phyloP scores from a whole-genome alignment of 2,888 invertebrate genomes.

The Drosophila affinis region DNA sequence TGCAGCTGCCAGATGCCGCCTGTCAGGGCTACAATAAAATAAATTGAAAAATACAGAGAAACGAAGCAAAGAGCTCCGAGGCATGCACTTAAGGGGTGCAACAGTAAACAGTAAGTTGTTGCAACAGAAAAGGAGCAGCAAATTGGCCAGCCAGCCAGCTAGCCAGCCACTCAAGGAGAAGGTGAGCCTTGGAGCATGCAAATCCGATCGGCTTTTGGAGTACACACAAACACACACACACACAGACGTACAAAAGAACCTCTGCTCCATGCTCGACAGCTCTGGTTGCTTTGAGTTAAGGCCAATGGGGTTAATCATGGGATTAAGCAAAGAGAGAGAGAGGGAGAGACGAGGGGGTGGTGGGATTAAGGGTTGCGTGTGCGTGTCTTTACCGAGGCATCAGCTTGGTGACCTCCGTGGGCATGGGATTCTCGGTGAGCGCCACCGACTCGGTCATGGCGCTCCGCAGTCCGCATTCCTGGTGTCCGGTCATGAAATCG shows the following conservation, averaged over 20 bases:
- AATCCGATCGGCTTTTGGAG: conserved; percentile 32
- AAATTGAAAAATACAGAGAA: background rate
- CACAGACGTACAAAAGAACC: background rate
- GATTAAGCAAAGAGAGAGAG: too few relatives aligned
- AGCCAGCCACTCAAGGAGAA: conserved; percentile 30
- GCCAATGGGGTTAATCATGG: too few relatives aligned
- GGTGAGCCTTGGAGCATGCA: conserved; percentile 46
- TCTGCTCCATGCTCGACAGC: too few relatives aligned
- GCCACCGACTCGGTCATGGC: conserved; percentile 81
- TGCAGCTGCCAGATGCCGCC: background rate
- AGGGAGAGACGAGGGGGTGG: too few relatives aligned
- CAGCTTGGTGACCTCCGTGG: conserved; percentile 81
- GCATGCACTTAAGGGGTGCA: conserved; percentile 13
- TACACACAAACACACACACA: too few relatives aligned
- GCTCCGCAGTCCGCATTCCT: conserved; percentile 69
- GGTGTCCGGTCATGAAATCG: conserved; percentile 60
- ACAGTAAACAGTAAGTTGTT: background rate
- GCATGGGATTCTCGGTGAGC: conserved; percentile 82
- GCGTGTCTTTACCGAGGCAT: conserved; percentile 78
- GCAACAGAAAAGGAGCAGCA: conserved; percentile 3
- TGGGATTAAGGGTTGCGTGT: background rate
- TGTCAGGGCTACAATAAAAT: background rate
- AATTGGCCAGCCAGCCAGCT: background rate
- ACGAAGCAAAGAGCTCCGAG: background rate
- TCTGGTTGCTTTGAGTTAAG: too few relatives aligned